Evolutionary conservation across 2,888 invertebrate species (phyloP).

Genomic region (Leucophenga maculata): DNA sequence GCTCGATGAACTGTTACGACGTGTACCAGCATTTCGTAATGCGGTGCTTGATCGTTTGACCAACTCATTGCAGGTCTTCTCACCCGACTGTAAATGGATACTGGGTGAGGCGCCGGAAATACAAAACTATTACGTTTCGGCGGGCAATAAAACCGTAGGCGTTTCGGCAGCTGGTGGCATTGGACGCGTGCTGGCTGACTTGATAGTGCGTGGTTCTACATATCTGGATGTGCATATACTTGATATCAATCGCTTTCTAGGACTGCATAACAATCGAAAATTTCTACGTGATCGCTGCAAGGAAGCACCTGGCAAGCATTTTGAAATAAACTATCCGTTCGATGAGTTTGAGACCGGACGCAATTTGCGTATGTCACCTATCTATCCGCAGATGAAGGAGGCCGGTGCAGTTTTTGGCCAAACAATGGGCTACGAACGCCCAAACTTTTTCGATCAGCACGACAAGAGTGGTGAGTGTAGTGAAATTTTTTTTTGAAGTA

Average conservation of each 20-base stretch:
- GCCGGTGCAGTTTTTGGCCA: conserved; percentile 96
- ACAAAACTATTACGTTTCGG: conserved; percentile 90
- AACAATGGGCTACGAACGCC: conserved; percentile 97
- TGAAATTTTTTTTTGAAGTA: not conserved
- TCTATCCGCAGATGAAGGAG: conserved; percentile 91
- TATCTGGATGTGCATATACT: conserved; percentile 89
- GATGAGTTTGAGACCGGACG: conserved; percentile 90
- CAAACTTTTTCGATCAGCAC: conserved; percentile 87
- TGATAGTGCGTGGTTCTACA: conserved; percentile 87
- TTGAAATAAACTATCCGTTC: conserved; percentile 86
- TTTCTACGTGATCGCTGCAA: conserved; percentile 92
- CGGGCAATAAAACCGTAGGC: conserved; percentile 97
- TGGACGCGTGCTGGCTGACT: conserved; percentile 90
- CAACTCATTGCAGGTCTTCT: conserved; percentile 95
- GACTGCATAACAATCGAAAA: conserved; percentile 94
- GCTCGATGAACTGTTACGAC: conserved; percentile 86
- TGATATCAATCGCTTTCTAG: conserved; percentile 91
- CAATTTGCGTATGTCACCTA: conserved; percentile 93
- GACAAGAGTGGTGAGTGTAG: conserved; percentile 70
- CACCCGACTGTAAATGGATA: conserved; percentile 97
- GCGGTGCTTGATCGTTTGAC: conserved; percentile 85
- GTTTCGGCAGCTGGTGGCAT: conserved; percentile 95
- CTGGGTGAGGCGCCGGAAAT: conserved; percentile 95
- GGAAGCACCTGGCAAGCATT: conserved; percentile 92
- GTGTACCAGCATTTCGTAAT: conserved; percentile 85